A percentile compares a stretch with the other conserved stretches of the same genome.
Conservation (phyloP, 2,797 vertebrate genomes). For the Galaxias olidus region DNA sequence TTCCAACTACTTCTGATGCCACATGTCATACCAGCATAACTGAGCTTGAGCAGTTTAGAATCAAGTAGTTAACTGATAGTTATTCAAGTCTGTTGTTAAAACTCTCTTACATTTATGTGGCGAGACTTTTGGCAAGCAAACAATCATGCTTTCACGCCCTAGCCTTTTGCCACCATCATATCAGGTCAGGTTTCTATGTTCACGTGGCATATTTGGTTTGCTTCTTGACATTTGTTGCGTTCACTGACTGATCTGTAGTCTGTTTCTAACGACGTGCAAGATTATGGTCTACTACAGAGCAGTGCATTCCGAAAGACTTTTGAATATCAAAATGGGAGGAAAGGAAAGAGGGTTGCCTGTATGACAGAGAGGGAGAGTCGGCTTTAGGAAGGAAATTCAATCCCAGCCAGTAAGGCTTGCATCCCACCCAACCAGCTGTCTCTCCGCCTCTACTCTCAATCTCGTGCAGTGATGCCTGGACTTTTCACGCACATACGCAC, state of each 20-base stretch:
- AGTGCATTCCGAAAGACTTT: too few species aligned
- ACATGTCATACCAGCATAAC: too few species aligned
- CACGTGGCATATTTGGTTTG: constrained; percentile 56
- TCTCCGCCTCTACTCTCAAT: constrained; percentile 38
- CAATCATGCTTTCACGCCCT: constrained; percentile 51
- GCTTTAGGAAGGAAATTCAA: constrained; percentile 65
- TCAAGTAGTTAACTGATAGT: too few species aligned
- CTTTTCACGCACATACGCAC: constrained; percentile 37
- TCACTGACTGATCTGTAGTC: background rate
- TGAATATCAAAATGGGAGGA: constrained; percentile 10
- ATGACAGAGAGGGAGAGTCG: background rate
- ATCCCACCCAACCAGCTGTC: constrained; percentile 69
- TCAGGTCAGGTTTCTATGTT: constrained; percentile 32
- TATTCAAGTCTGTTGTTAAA: too few species aligned
- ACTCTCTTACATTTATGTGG: too few species aligned
- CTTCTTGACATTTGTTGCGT: constrained; percentile 6
- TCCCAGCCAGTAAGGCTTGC: constrained; percentile 59
- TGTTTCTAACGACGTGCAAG: too few species aligned
- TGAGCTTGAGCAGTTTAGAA: too few species aligned
- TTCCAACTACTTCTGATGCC: too few species aligned
- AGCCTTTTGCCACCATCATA: constrained; percentile 3
- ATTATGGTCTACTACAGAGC: too few species aligned
- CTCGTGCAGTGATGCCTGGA: constrained; percentile 53
- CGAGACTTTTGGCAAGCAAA: too few species aligned
- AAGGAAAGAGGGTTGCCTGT: constrained; percentile 48